These are phyloP conservation scores for Drosophila formosana DNA, from an alignment of 2,888 invertebrate species.

Conservation along the genomic window DNA sequence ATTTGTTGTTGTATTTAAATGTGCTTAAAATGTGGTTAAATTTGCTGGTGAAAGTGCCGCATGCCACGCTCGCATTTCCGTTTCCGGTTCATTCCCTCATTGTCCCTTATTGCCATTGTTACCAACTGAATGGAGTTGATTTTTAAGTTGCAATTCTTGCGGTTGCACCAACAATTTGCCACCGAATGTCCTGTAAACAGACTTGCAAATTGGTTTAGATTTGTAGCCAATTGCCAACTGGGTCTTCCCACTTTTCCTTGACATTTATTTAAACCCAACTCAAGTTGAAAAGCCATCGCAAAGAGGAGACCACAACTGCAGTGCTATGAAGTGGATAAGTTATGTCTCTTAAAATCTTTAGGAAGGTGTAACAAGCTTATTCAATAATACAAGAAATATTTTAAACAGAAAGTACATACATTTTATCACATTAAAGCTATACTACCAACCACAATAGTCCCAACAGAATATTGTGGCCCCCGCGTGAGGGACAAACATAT, in stretches of 20 bases:
- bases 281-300: background rate
- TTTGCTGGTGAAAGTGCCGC: constrained; percentile 47
- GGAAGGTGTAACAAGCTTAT: background rate
- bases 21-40: constrained; percentile 71
- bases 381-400: background rate
- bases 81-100: constrained; percentile 27
- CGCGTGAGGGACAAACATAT: background rate
- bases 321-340: background rate
- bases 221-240: constrained; percentile 38
- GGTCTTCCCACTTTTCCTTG: constrained; percentile 13
- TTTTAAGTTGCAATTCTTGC: constrained; percentile 53
- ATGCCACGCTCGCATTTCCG: constrained; percentile 44
- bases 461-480: background rate
- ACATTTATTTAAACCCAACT: constrained; percentile 7
- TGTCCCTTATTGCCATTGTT: constrained; percentile 2
- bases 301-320: background rate
- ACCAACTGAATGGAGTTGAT: constrained; percentile 46
- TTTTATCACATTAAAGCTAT: constrained; percentile 2
- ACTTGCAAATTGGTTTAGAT: constrained; percentile 44
- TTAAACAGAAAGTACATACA: background rate
- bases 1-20: constrained; percentile 67
- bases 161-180: constrained; percentile 35
- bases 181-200: constrained; percentile 9
- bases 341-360: background rate
- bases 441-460: background rate